Conservation (phyloP, 2,888 invertebrate species). For the Scaptomyza parva region DNA sequence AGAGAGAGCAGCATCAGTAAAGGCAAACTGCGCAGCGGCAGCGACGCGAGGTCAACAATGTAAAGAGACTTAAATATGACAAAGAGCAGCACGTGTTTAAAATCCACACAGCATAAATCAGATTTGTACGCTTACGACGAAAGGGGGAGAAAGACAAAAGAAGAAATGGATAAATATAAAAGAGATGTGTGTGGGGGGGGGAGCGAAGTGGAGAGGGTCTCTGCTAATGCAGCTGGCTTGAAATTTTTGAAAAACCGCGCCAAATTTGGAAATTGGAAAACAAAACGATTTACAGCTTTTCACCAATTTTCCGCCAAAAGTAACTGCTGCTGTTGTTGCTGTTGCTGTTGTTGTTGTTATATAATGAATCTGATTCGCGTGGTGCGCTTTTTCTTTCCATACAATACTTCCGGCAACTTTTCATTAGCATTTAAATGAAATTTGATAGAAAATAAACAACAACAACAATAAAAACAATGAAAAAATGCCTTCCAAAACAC, state of each 20-base stretch:
- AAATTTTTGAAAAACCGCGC: constrained; percentile 49
- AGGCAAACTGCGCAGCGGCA: not conserved
- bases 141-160: not conserved
- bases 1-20: constrained; percentile 2
- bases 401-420: constrained; percentile 71
- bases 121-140: constrained; percentile 26
- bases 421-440: constrained; percentile 79
- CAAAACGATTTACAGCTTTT: constrained; percentile 41
- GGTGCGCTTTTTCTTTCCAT: constrained; percentile 58
- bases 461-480: constrained; percentile 6
- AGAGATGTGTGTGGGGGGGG: not conserved
- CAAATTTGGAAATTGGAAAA: constrained; percentile 40
- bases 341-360: constrained; percentile 49
- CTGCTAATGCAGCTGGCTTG: constrained; percentile 27
- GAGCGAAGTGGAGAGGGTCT: not conserved
- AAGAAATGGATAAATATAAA: not conserved
- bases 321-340: constrained; percentile 18
- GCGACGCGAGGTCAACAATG: constrained; percentile 12
- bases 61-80: constrained; percentile 39
- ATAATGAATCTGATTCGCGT: constrained; percentile 60
- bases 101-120: constrained; percentile 39
- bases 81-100: constrained; percentile 60
- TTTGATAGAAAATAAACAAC: constrained; percentile 58
- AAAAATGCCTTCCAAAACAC: constrained; percentile 17
- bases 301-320: constrained; percentile 52